Evolutionary conservation across 2,113 vertebrate genomes (phyloP), one percentile per base, ranked within the genome.

Genomic region (Cinclus cinclus): DNA sequence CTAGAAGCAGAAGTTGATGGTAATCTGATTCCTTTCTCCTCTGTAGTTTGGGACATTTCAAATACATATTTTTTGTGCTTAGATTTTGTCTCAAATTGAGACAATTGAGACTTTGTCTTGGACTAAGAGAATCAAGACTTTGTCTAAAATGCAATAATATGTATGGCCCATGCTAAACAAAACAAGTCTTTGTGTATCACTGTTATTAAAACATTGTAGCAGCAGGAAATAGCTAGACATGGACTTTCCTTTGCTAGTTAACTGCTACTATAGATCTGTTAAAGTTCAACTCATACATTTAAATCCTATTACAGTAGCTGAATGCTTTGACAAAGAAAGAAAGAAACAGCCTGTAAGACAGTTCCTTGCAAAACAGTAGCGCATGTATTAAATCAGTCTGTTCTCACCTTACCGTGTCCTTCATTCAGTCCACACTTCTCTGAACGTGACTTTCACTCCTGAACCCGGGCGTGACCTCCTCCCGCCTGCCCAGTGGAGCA

Each of bases 201-300:
- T 74, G 80, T 92, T 95, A 86, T 95, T 92, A 90, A 95, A 95
- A 94, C 92, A 94, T 88, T 95, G 53, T 67, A 95, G 90, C 83
- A 88, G 68, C 88, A 94, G 92, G 92, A 94, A 94, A 90, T 41
- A 91, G 93, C 83, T 55, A 63, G 87, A 64, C 68, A 9, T 25
- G 44, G 88, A 81, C 79, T 88, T 91, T 74, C 79, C 68, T 93
- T 90, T 87, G 71, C 80, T 83, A 78, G 76, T 87, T 81, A 86
- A 75, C 79, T 78, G 64, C 60, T 80, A 27, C 78, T 83, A 56
- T 52, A 83, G 79, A 60, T 50, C 79, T 64, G n/a, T 63, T 92
- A 77, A 95, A 94, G 71, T 90, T 93, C 75, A 78, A 55, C 73
- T 74, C 60, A 74, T 75, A 52, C 83, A 90, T 95, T 81, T 44